phyloP scores from a whole-genome alignment of 2,113 vertebrate species.

The Cranoglanis bouderius region DNA sequence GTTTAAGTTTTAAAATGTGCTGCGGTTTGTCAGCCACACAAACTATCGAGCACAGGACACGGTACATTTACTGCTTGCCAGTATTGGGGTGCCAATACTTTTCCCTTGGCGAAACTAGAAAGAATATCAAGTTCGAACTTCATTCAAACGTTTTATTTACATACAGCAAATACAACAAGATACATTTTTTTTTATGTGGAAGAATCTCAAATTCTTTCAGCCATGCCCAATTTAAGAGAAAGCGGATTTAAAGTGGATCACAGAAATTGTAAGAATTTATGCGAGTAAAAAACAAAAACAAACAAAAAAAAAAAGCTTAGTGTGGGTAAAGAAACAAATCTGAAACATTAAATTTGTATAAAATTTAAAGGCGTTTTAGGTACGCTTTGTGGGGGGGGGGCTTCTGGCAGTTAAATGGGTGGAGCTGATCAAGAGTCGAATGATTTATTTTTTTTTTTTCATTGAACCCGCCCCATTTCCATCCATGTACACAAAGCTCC shows the following conservation, averaged over 20 bases:
- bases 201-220: neutral
- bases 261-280: neutral
- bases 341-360: neutral
- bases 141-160: neutral
- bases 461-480: neutral
- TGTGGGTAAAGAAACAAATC: neutral
- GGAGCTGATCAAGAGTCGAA: too few species aligned
- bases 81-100: neutral
- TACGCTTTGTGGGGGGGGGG: too few species aligned
- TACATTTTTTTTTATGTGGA: neutral
- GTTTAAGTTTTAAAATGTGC: neutral
- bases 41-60: neutral
- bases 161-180: too few species aligned
- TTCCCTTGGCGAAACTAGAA: neutral
- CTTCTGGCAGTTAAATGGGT: too few species aligned
- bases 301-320: neutral
- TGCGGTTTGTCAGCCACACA: too few species aligned
- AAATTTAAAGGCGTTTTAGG: too few species aligned
- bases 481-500: neutral
- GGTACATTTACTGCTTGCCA: neutral
- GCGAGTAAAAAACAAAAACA: too few species aligned
- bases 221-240: neutral
- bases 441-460: neutral
- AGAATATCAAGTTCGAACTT: neutral
- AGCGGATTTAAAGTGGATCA: neutral